Evolutionary conservation across 2,888 invertebrate species (phyloP), one percentile per base, ranked within the genome.

Genomic region (Melipona beecheii): DNA sequence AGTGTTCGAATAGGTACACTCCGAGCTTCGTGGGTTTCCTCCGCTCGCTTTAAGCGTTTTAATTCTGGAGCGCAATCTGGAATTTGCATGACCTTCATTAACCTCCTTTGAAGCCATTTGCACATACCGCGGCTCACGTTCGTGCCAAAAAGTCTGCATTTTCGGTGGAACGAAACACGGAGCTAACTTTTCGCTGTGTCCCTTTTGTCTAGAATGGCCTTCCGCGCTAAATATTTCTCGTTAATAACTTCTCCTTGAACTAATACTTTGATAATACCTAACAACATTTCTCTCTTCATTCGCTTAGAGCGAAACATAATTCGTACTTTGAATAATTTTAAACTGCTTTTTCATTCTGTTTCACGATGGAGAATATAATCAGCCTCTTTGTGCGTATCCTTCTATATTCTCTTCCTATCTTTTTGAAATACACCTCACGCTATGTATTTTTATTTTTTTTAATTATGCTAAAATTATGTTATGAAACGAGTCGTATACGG

Each of bases 51-150:
- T 72, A 60, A 58, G 24, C 43, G 36, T 21, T 77, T 54, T 66
- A 66, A 65, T 70, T 64, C 56, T 65, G 54, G 36, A 9, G 24
- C 43, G 58, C 78, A 78, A 80, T 71, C 64, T 71, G 64, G 78
- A 78, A 80, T 80, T 80, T 58, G 31, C 65, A 70, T 49, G 56
- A 24, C 65, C 64, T 54, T 78, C 78, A 43, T 78, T 71, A 76
- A 76, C 50, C 62, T 70, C 36, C 36, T 60, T 65, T 65, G 50
- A 70, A 58, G 56, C 27, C 64, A 78, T 71, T 71, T 43, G 43
- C 65, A 43, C 75, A 60, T 60, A 21, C 50, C 36, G 24, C 13
- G 19, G 68, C 24, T 36, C 66, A 60, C 66, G 52, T 36, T 66
- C 24, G 56, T 36, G 74, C 50, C n/a, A 62, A 52, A 64, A 52